Evolutionary conservation across 2,888 invertebrate genomes (phyloP).

Genomic region (Philereme vetulata): DNA sequence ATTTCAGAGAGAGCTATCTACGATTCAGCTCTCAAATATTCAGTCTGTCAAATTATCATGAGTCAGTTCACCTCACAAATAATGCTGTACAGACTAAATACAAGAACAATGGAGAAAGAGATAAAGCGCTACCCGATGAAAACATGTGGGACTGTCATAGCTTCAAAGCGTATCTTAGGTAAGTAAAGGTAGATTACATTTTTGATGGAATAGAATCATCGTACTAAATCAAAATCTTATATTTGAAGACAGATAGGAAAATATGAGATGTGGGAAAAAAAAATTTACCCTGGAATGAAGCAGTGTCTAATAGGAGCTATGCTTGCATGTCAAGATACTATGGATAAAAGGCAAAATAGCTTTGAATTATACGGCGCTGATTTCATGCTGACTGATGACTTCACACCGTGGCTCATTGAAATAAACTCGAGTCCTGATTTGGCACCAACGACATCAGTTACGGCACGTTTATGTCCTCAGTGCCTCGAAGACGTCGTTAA

Average conservation of each 20-base stretch:
- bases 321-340: conserved; percentile 93
- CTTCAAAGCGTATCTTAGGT: conserved; percentile 89
- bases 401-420: conserved; percentile 96
- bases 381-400: conserved; percentile 95
- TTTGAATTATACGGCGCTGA: conserved; percentile 98
- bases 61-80: conserved; percentile 96
- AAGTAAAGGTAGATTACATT: conserved; percentile 44
- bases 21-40: conserved; percentile 96
- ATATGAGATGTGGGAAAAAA: conserved; percentile 90
- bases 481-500: conserved; percentile 95
- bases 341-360: conserved; percentile 91
- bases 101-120: conserved; percentile 86
- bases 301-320: conserved; percentile 90
- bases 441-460: conserved; percentile 95
- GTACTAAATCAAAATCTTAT: conserved; percentile 34
- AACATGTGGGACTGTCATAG: conserved; percentile 98
- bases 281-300: conserved; percentile 95
- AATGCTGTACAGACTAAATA: conserved; percentile 97
- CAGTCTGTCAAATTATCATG: conserved; percentile 93
- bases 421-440: conserved; percentile 97
- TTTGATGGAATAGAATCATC: conserved; percentile 22
- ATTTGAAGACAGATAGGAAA: conserved; percentile 87
- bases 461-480: conserved; percentile 92
- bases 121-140: conserved; percentile 91
- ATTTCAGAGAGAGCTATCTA: conserved; percentile 92